A percentile compares a stretch with the other conserved stretches of the same genome.
These are phyloP conservation scores for Leptura quadrifasciata DNA, from an alignment of 2,888 invertebrate genomes.

Conservation along the genomic window DNA sequence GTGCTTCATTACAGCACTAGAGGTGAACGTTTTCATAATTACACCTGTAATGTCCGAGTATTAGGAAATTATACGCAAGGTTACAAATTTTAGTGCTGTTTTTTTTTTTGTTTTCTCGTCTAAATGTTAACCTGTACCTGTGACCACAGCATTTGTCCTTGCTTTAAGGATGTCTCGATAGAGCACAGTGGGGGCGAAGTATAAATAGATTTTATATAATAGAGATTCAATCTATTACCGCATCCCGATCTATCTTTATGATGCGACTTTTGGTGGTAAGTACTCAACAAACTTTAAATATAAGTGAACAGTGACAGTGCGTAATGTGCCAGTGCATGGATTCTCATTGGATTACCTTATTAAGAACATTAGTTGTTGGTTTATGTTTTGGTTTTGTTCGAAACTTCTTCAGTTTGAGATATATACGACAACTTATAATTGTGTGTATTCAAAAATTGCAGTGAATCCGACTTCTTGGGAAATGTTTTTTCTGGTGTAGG, in stretches of 20 bases:
- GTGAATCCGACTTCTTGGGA: neutral
- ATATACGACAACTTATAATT: too few relatives aligned
- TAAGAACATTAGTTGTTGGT: neutral
- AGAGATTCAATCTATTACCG: constrained; percentile 42
- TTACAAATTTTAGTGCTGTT: constrained; percentile 62
- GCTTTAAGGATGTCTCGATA: constrained; percentile 69
- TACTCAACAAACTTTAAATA: constrained; percentile 39
- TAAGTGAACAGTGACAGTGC: constrained; percentile 45
- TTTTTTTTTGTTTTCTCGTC: constrained; percentile 60
- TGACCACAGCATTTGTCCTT: constrained; percentile 67
- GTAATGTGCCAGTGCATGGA: constrained; percentile 25
- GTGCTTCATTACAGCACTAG: neutral
- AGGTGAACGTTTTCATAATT: constrained; percentile 44
- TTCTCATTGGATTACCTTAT: constrained; percentile 10
- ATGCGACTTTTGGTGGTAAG: constrained; percentile 69
- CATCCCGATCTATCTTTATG: constrained; percentile 49
- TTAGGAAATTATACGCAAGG: constrained; percentile 60
- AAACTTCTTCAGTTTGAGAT: neutral
- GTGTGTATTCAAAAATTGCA: neutral
- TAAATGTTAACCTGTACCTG: constrained; percentile 65
- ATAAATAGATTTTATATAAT: constrained; percentile 62
- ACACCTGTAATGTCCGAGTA: constrained; percentile 31
- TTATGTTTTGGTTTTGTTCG: constrained; percentile 16
- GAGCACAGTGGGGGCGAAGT: constrained; percentile 62
- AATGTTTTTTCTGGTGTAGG: neutral